Evolutionary conservation across 2,113 vertebrate species (phyloP), one percentile per base, ranked within the genome.

Genomic region (Ciconia boyciana): DNA sequence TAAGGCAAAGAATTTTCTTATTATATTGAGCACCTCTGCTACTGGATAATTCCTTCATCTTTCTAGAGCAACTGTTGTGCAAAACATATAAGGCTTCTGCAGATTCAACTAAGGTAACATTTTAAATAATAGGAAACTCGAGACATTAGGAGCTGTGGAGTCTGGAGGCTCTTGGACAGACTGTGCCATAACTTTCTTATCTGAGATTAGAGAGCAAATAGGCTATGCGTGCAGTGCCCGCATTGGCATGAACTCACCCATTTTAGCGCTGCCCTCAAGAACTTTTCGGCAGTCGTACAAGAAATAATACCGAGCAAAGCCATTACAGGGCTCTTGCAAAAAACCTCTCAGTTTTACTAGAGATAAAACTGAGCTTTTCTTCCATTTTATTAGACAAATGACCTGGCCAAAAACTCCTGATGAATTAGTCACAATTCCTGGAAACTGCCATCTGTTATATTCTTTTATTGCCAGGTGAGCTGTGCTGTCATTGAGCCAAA

Each of bases 341-440:
- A 77, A 76, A 61, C 0, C 21, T 51, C 61, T 49, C 46, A 5
- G 8, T 34, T 72, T 39, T n/a, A 76, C 39, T 52, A 34, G 24
- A 72, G 62, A 34, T 25, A 80, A 77, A 94, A 57, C 16, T 5
- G 36, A 58, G 52, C 17, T 68, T 83, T 81, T 39, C 57, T 77
- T 83, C 83, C 52, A 17, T 58, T 87, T 92, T 87, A 77, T 92
- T 81, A 90, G 48, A 71, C 31, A 68, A 87, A 62, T 49, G 64
- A 87, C 78, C 78, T 44, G 34, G 49, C 39, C 74, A 72, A 81
- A 90, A 81, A 8, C n/a, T 87, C 64, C 49, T 72, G 22, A 87
- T 34, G 18, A 77, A 87, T 84, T 68, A 81, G 43, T 49, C n/a
- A 51, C 74, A 58, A 21, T 77, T 95, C 74, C 86, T 95, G 86